Evolutionary conservation across 2,888 invertebrate species (phyloP), one percentile per base, ranked within the genome.

Genomic region (Ophonus ardosiacus): DNA sequence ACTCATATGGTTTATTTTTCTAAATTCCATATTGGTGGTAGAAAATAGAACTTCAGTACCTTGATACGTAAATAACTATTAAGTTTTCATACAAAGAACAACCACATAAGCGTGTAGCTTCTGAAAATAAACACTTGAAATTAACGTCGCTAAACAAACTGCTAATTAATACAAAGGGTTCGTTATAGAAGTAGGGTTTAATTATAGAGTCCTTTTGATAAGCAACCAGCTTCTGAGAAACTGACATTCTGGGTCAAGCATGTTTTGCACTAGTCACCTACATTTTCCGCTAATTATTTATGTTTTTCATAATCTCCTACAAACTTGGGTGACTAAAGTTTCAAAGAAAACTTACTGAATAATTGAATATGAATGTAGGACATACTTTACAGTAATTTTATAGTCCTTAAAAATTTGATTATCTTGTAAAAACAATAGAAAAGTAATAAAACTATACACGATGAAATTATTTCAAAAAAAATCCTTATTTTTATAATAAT

Each of bases 241-340:
- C 24, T 63, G 31, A 63, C 24, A 13, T 63, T 15, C 15, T 31
- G 31, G 68, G 38, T 31, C 31, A 68, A 24, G 15, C 38, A 31
- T 68, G 68, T 68, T 68, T 68, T 38, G 38, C 8, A 13, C n/a
- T 15, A 38, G 38, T 38, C 38, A 38, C 68, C 68, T 68, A 38
- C 7, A 68, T 68, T 68, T 68, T 63, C 24, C n/a, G 15, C n/a
- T 38, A 13, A 68, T 38, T 68, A 68, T 68, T 68, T 38, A 68
- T 24, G 31, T 68, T 68, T 68, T 68, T 38, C 68, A 68, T 38
- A 68, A 68, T n/a, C 38, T n/a, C 68, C 38, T 31, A 40, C 68
- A 31, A n/a, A 15, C 10, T 68, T n/a, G 13, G 24, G 15, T 24
- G 24, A 13, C 10, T n/a, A 6, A 68, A 15, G 13, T 24, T 65